Conservation (phyloP, 2,888 invertebrate species). For the Scaptomyza cyrtandrae region DNA sequence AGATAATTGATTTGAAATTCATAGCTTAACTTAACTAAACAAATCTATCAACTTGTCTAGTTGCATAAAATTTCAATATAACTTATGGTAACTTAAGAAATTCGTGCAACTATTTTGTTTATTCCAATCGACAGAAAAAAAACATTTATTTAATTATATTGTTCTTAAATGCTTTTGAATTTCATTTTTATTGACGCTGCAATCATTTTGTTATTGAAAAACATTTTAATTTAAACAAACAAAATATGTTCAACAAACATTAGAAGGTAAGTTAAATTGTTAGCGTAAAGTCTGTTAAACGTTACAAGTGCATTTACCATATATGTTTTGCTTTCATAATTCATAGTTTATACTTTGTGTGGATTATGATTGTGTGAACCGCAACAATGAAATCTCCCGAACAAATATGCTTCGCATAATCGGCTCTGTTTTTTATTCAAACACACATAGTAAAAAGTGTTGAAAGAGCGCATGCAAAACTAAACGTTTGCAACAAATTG, state of each 20-base stretch:
- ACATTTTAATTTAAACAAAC: not conserved
- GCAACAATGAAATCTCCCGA: constrained; percentile 38
- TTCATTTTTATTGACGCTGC: not conserved
- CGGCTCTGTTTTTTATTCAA: constrained; percentile 9
- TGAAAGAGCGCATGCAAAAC: constrained; percentile 40
- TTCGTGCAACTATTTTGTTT: not conserved
- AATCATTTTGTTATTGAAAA: not conserved
- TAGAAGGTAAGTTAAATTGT: not conserved
- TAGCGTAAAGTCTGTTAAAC: not conserved
- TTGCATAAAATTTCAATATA: not conserved
- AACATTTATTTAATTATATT: not conserved
- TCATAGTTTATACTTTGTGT: constrained; percentile 4
- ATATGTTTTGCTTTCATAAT: not conserved
- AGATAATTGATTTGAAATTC: not conserved
- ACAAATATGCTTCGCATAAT: constrained; percentile 19
- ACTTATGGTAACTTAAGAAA: not conserved
- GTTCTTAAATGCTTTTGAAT: not conserved
- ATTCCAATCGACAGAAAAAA: not conserved
- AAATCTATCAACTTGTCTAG: not conserved
- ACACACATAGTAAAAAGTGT: not conserved
- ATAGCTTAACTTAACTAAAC: not conserved
- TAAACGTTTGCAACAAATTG: constrained; percentile 46
- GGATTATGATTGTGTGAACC: constrained; percentile 6
- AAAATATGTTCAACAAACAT: no score
- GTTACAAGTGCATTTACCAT: not conserved